Evolutionary conservation across 2,888 invertebrate genomes (phyloP), one percentile per base, ranked within the genome.

Genomic region (Thecophora atra): DNA sequence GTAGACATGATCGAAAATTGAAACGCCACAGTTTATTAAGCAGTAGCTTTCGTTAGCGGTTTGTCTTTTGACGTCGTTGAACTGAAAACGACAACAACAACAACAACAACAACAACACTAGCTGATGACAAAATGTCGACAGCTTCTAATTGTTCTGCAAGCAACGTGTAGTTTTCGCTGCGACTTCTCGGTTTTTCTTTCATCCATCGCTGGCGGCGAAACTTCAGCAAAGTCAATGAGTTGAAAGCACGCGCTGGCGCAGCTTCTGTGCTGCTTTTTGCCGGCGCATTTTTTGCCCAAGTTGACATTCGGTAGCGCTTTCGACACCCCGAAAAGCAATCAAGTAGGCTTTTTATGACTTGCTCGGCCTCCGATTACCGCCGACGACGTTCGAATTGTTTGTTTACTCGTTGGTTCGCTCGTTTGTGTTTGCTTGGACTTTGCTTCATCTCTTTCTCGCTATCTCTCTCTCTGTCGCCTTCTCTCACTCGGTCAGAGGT

Each of bases 101-200:
- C 4, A 37, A 65, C 28, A 1, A 19, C 42, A 44, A 64, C 24
- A 47, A 11, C 56, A 66, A 66, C 17, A 52, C 28, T 26, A 52
- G 58, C 15, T 42, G 74, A 75, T 71, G 77, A 77, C 75, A 77
- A 77, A 72, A 77, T 76, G 77, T 77, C 73, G 75, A 77, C 76
- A 78, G 73, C 71, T 74, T 76, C 77, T 78, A 78, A 78, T 78
- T 77, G 77, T 72, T 73, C 72, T 24, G 72, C 62, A 11, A n/a
- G 58, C 58, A 58, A 11, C 26, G 7, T 11, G 15, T 17, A 26
- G 28, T 28, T 58, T 51, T 70, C 21, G 24, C 63, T 21, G 56
- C 64, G 30, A 52, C 54, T 47, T 11, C 6, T 37, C 11, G 44
- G 13, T 19, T 3, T 11, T 7, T 42, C 42, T n/a, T 11, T 37